Base-by-base conservation (phyloP, 2,888 invertebrate species). In the Macroteleia sp. region DNA sequence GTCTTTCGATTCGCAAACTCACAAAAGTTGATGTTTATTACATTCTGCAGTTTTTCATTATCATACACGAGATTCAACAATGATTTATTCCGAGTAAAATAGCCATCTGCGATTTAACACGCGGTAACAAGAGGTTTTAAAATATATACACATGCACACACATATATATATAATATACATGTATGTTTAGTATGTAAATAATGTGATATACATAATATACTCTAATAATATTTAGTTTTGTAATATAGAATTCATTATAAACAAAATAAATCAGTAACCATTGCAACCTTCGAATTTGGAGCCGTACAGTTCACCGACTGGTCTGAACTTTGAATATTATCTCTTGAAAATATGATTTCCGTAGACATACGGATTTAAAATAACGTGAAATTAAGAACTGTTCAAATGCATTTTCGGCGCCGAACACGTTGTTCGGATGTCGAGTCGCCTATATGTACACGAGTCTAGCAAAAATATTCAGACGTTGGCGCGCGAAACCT, bases 51-150 rank as follows among this genome's bases (percentile, higher is more conserved):
- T 54, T 62, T 42, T 62, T n/a, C 59, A 79, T 84, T 89, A 89
- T 89, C 86, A 87, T 90, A 90, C 90, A 90, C 86, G 89, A 89
- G 89, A 89, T 89, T 90, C 87, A 90, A 89, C 89, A 90, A 89
- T 85, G 84, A 87, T 86, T 70, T 32, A 50, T 39, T 50, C 36
- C 85, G 84, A 88, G 89, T 90, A 90, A 89, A 90, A 90, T 90
- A 90, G 90, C 89, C 89, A 88, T 88, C 87, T 88, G 86, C 87
- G 83, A 81, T 81, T 61, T n/a, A 70, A 83, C 81, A 83, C 88
- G 86, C 88, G 87, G 86, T 90, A 91, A 90, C 90, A 90, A 90
- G 85, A 86, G n/a, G n/a, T n/a, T n/a, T n/a, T n/a, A n/a, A n/a
- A n/a, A n/a, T n/a, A n/a, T n/a, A n/a, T n/a, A n/a, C n/a, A n/a